Evolutionary conservation across 2,888 invertebrate species (phyloP).

Genomic region (Gari tellinella): DNA sequence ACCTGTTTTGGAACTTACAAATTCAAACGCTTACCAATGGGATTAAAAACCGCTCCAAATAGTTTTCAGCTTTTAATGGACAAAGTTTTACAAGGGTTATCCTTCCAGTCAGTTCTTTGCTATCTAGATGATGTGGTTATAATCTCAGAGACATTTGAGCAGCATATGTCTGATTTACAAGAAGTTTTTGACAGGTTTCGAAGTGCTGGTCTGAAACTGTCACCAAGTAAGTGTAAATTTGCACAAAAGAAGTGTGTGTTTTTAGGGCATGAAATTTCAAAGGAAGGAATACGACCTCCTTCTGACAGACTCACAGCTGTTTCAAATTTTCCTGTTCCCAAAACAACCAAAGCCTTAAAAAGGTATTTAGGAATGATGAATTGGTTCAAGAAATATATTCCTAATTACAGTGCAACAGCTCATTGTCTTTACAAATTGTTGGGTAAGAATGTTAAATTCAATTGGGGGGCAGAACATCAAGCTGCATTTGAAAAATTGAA

Average conservation of each 20-base stretch:
- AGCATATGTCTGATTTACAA: too few relatives aligned
- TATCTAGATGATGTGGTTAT: too few relatives aligned
- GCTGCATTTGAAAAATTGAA: conserved; percentile 42
- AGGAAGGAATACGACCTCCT: conserved; percentile 31
- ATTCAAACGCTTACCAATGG: conserved; percentile 52
- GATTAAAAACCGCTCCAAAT: too few relatives aligned
- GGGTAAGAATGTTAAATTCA: too few relatives aligned
- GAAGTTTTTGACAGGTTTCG: conserved; percentile 19
- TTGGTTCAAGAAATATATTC: too few relatives aligned
- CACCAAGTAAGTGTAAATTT: conserved; percentile 34
- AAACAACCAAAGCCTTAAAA: conserved; percentile 23
- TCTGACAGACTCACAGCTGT: conserved; percentile 11
- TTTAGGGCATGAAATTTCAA: conserved; percentile 41
- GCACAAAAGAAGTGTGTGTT: too few relatives aligned
- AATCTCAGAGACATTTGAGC: too few relatives aligned
- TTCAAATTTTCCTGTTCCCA: conserved; percentile 14
- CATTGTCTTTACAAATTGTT: conserved; percentile 27
- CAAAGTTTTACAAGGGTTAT: too few relatives aligned
- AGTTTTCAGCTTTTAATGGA: too few relatives aligned
- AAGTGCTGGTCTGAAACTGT: conserved; percentile 32
- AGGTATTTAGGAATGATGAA: conserved; percentile 47
- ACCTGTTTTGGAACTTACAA: conserved; percentile 52
- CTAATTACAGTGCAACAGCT: conserved; percentile 28
- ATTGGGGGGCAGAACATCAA: conserved; percentile 32
- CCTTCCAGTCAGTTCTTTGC: too few relatives aligned